A percentile compares a stretch with the other conserved stretches of the same genome.
Evolutionary conservation across 1,140 invertebrate species (phyloP).

Genomic region (Maconellicoccus hirsutus): DNA sequence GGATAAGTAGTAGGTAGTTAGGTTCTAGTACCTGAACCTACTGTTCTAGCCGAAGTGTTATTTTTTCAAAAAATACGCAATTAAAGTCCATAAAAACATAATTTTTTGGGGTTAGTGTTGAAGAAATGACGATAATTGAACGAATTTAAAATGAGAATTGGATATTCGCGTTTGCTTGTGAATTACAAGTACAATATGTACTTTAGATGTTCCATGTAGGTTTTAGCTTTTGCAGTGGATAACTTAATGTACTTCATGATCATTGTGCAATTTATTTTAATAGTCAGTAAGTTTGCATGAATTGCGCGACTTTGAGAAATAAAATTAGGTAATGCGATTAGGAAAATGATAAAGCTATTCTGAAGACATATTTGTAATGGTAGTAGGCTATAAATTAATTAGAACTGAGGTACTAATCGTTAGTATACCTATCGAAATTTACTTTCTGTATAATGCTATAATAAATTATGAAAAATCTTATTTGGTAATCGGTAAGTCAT

Average conservation of each 20-base stretch:
- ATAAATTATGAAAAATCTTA: constrained; percentile 2
- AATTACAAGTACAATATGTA: background rate
- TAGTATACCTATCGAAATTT: background rate
- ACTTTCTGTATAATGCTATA: background rate
- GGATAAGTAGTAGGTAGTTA: background rate
- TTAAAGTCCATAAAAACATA: no score
- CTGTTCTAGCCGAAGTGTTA: no score
- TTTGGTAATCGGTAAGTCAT: no score
- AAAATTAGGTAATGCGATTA: background rate
- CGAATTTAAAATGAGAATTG: background rate
- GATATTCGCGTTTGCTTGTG: background rate
- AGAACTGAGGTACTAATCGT: constrained; percentile 4
- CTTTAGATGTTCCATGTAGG: no score
- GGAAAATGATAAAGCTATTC: no score
- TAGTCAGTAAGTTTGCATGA: background rate
- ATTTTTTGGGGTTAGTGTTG: constrained; percentile 5
- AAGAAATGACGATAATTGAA: background rate
- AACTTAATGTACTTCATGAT: background rate
- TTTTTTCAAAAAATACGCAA: no score
- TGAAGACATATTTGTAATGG: background rate
- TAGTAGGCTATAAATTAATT: background rate
- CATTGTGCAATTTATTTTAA: background rate
- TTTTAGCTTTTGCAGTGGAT: constrained; percentile 10
- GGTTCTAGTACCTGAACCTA: no score
- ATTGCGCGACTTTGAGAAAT: background rate